Percentiles rank a stretch among this genome's conserved stretches.
Evolutionary conservation across 1,140 invertebrate species (phyloP).

Genomic region (Pogonognathellus flavescens): DNA sequence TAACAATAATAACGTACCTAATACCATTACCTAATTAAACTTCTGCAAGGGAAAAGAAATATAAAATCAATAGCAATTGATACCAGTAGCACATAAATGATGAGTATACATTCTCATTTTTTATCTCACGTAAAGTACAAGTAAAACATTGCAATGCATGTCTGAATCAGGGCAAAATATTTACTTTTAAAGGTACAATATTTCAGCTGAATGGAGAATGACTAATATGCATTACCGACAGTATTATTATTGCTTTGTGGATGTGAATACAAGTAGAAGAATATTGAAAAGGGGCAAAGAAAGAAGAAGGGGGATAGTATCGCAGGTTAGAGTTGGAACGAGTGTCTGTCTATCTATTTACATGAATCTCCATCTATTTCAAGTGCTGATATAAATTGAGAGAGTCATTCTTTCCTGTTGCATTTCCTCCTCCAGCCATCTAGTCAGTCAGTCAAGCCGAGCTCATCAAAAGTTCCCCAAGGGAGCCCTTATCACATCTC

Average conservation of each 20-base stretch:
- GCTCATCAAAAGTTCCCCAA: constrained; percentile 41
- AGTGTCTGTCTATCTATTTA: constrained; percentile 31
- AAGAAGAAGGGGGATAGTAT: constrained; percentile 22
- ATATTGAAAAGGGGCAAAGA: background rate
- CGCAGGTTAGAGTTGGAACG: background rate
- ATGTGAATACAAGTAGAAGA: background rate
- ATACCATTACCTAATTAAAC: too few species aligned
- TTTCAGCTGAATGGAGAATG: too few species aligned
- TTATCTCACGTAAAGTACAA: too few species aligned
- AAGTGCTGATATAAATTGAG: constrained; percentile 30
- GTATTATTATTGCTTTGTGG: background rate
- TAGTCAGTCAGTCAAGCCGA: constrained; percentile 1
- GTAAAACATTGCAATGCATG: too few species aligned
- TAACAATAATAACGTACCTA: background rate
- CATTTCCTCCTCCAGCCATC: constrained; percentile 12
- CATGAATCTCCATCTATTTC: constrained; percentile 47
- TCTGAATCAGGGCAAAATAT: too few species aligned
- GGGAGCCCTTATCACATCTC: constrained; percentile 41
- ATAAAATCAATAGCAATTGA: too few species aligned
- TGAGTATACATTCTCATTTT: too few species aligned
- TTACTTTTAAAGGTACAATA: too few species aligned
- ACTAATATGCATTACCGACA: too few species aligned
- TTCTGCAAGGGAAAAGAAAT: too few species aligned
- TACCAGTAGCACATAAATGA: too few species aligned
- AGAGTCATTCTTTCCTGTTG: constrained; percentile 46